phyloP scores from a whole-genome alignment of 2,113 vertebrate species.

The Apteryx mantelli region DNA sequence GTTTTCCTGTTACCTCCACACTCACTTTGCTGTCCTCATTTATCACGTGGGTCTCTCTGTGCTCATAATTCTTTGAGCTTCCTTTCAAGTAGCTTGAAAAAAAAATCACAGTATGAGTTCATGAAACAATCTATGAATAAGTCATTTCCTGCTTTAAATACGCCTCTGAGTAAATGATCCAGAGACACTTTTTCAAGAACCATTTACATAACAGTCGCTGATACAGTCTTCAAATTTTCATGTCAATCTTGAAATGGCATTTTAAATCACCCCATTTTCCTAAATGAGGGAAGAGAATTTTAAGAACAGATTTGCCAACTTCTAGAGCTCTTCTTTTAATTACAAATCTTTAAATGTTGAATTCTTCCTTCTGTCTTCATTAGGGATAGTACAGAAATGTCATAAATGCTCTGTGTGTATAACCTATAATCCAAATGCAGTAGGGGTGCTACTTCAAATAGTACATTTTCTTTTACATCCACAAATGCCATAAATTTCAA shows the following conservation, averaged over 20 bases:
- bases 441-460: neutral
- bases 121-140: slow-evolving; percentile 61
- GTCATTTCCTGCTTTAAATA: slow-evolving; percentile 68
- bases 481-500: slow-evolving; percentile 35
- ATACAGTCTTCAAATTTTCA: slow-evolving; percentile 58
- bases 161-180: slow-evolving; percentile 52
- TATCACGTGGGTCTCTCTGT: neutral
- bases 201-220: slow-evolving; percentile 67
- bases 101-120: slow-evolving; percentile 21
- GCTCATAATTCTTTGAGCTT: slow-evolving; percentile 2
- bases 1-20: neutral
- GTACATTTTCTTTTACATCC: slow-evolving; percentile 10
- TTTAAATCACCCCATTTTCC: slow-evolving; percentile 57
- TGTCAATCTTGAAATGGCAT: slow-evolving; percentile 54
- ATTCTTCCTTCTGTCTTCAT: neutral
- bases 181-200: slow-evolving; percentile 40
- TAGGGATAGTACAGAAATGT: neutral
- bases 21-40: slow-evolving; percentile 10
- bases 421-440: neutral
- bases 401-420: neutral
- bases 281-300: slow-evolving; percentile 9
- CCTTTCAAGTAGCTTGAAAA: neutral
- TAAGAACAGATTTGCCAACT: slow-evolving; percentile 13
- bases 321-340: slow-evolving; percentile 14
- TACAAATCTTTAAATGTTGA: neutral